These are phyloP conservation scores for Dendrocincla tyrannina DNA, from an alignment of 2,797 vertebrate genomes.

Conservation along the genomic window DNA sequence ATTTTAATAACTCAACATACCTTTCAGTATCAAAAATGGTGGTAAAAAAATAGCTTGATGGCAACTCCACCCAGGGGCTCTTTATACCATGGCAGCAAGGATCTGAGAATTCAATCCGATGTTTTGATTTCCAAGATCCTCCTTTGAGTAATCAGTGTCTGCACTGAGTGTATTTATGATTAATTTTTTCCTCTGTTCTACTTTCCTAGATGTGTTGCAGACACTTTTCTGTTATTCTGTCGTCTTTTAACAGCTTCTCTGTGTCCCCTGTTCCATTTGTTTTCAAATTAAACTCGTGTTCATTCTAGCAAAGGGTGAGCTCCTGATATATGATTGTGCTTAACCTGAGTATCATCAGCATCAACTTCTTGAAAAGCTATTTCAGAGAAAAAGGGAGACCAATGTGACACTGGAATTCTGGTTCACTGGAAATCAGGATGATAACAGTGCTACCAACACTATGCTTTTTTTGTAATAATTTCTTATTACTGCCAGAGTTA, in stretches of 20 bases:
- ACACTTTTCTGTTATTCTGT: slow-evolving; percentile 12
- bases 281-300: slow-evolving; percentile 37
- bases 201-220: not conserved
- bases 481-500: not conserved
- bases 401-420: not conserved
- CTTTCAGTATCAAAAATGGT: not conserved
- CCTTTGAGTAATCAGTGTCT: not conserved
- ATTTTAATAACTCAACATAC: not conserved
- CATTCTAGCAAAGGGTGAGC: not conserved
- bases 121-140: not conserved
- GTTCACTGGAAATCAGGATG: not conserved
- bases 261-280: slow-evolving; percentile 1
- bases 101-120: not conserved
- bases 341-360: not conserved
- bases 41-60: not conserved
- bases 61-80: not conserved
- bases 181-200: not conserved
- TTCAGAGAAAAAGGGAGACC: not conserved
- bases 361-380: not conserved
- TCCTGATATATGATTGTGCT: not conserved
- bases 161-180: not conserved
- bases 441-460: not conserved
- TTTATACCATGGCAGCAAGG: not conserved
- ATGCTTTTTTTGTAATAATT: not conserved
- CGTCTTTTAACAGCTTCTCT: slow-evolving; percentile 3